Base-by-base conservation (phyloP, 2,888 invertebrate species). In the Beris morrisii region DNA sequence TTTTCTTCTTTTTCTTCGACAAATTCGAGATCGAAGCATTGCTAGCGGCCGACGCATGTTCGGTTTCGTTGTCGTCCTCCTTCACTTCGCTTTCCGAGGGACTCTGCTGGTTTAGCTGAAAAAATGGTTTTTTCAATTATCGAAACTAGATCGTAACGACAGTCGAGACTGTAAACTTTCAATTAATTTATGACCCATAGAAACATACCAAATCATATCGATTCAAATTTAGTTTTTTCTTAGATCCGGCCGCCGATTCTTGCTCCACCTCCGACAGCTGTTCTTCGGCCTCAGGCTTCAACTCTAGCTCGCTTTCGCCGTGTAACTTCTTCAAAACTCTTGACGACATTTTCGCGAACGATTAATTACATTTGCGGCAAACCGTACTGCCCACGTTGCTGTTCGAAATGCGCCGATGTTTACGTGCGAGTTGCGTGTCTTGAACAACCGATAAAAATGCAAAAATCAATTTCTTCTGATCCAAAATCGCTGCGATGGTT, bases 51-150 rank as follows among this genome's bases (percentile, higher is more conserved):
- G 84, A 83, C 28, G 85, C 84, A 72, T 81, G 81, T 72, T 87
- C 86, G 32, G 85, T 86, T 74, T 87, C 85, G 74, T 85, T 84
- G 74, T 88, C 88, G 74, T 88, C 88, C 74, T 87, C 88, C 76
- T 88, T 87, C 5, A 86, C 86, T 77, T 88, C 88, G 70, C 87
- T 87, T 74, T 88, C 89, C 0, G 88, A 88, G 72, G 85, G 83
- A 52, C 86, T 86, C 71, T 84, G 85, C 74, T 88, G 85, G 78
- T 88, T 87, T 65, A 89, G 77, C 88, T 88, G 46, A 38, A 38
- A 22, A 22, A 22, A 22, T 22, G 22, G 22, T 2, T 22, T 22
- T 6, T 48, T 3, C 15, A 48, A 48, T 15, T 15, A 15, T 1
- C 22, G 48, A 48, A 48, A 48, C 4, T 5, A 1, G 5, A 1